Base-by-base conservation (phyloP, 2,797 vertebrate species). In the Oceanodroma leucorhoa region DNA sequence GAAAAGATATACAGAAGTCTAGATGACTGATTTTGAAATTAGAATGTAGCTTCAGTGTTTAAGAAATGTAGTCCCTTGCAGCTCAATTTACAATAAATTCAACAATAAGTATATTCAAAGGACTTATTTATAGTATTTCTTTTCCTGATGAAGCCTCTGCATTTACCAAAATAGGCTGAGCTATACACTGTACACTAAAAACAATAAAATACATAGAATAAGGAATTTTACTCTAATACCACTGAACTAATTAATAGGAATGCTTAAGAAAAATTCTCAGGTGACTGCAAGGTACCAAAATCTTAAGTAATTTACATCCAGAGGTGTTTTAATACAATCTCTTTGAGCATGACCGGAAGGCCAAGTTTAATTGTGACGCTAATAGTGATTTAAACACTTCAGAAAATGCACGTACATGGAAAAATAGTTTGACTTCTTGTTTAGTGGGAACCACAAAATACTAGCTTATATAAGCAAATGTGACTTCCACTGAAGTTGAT, bases 1-100 rank as follows among this genome's bases (percentile, higher is more conserved):
- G 26, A 95, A 93, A 95, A 87, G 22, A 75, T 65, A 87, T 18
- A 85, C 71, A 83, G 26, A 83, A 87, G 57, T 73, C 69, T 85
- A 80, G 55, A 84, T 36, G 51, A 87, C 43, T 71, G 81, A 87
- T 87, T 94, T 43, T 48, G 61, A 82, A 92, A 89, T 60, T 30
- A 54, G 36, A 92, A 58, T 15, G 36, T 58, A 80, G 50, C 61
- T 67, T 26, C 24, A 54, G 20, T 41, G 61, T 85, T 83, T 78
- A 73, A 87, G 70, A 75, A 91, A 71, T 21, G 36, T 14, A 78
- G 72, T 27, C 61, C 41, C 50, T 76, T 50, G 62, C 32, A 93
- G 62, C 50, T 77, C 48, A 61, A 62, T 76, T 86, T 81, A 72
- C 91, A 96, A 91, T 58, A 92, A 81, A 90, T 61, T 69, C 50